Evolutionary conservation across 1,140 invertebrate genomes (phyloP).

Genomic region (Trypoxylus dichotomus): DNA sequence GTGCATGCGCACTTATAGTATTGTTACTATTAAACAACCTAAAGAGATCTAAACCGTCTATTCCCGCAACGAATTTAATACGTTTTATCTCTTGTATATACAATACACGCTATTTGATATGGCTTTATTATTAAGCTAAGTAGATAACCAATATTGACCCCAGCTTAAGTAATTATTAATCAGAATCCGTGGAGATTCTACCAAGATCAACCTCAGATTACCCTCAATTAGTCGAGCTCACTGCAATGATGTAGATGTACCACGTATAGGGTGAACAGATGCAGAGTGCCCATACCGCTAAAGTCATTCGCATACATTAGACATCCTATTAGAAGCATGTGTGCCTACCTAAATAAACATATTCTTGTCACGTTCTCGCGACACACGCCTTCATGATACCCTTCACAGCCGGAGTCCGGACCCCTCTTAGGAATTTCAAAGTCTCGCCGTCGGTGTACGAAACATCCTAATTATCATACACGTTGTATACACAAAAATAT

Average conservation of each 20-base stretch:
- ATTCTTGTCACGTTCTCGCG: neutral
- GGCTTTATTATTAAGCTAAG: neutral
- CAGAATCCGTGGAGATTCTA: neutral
- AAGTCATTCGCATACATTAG: slow-evolving; percentile 23
- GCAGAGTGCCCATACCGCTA: neutral
- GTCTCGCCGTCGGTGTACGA: neutral
- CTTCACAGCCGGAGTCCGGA: neutral
- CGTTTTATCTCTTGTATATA: no score
- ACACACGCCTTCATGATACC: neutral
- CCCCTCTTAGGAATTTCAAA: neutral
- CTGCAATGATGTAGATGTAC: neutral
- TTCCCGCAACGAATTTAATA: no score
- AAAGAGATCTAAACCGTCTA: no score
- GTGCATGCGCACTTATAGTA: no score
- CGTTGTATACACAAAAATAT: neutral
- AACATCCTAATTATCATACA: neutral
- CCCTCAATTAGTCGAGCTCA: neutral
- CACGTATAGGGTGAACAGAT: neutral
- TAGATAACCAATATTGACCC: neutral
- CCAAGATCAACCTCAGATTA: neutral
- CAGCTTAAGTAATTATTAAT: neutral
- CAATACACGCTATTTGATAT: neutral
- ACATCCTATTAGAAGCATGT: slow-evolving; percentile 9
- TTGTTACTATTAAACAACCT: no score
- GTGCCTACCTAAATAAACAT: slow-evolving; percentile 16